Evolutionary conservation across 2,797 vertebrate genomes (phyloP).

Genomic region (Dermochelys coriacea): DNA sequence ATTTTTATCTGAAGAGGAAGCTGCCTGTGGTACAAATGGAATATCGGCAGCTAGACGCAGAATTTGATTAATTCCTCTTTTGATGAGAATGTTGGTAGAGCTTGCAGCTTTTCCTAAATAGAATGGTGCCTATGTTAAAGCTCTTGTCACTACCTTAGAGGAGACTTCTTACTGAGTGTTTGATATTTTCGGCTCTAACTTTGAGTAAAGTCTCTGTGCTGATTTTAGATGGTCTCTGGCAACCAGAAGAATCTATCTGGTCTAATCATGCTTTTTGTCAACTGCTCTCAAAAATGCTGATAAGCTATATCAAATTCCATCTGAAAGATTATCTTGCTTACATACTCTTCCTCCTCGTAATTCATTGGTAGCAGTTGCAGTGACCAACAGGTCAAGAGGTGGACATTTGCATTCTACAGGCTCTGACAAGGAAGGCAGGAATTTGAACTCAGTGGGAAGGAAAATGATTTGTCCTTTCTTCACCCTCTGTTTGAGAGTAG

Average conservation of each 20-base stretch:
- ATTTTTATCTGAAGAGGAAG: not conserved
- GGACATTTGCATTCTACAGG: not conserved
- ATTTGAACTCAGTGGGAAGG: not conserved
- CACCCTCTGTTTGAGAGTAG: not conserved
- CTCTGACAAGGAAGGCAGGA: not conserved
- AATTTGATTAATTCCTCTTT: not conserved
- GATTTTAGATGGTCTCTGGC: not conserved
- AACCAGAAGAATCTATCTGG: not conserved
- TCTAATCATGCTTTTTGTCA: not conserved
- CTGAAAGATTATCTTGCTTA: not conserved
- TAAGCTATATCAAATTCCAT: not conserved
- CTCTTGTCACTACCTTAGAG: not conserved
- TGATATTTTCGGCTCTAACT: not conserved
- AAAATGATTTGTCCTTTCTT: not conserved
- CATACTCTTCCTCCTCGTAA: not conserved
- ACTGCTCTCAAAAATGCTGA: not conserved
- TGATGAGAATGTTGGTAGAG: not conserved
- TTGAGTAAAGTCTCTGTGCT: not conserved
- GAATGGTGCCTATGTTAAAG: not conserved
- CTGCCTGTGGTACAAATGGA: not conserved
- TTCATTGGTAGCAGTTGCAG: not conserved
- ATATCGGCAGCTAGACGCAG: not conserved
- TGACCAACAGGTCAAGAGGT: not conserved
- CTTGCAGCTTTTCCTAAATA: not conserved
- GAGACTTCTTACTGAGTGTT: not conserved